Conservation (phyloP, 2,113 vertebrate genomes). For the Amphilophus citrinellus region DNA sequence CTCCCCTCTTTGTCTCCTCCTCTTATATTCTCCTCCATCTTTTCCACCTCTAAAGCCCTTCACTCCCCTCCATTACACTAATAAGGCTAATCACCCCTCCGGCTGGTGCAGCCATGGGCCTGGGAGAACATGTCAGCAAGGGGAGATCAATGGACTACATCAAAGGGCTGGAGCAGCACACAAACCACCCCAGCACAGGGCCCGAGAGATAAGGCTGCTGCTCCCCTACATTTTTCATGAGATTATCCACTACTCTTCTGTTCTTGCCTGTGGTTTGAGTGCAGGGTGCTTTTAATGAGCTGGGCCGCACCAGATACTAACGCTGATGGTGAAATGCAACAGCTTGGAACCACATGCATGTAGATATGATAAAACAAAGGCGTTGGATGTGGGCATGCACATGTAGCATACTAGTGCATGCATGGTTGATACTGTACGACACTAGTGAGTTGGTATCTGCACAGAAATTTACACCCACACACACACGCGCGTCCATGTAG, state of each 20-base stretch:
- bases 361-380: conserved; percentile 40
- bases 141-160: conserved; percentile 80
- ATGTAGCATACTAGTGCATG: conserved; percentile 18
- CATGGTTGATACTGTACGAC: not conserved
- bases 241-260: conserved; percentile 75
- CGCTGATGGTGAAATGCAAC: conserved; percentile 33
- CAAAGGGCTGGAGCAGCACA: conserved; percentile 74
- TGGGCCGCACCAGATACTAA: conserved; percentile 44
- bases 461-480: conserved; percentile 33
- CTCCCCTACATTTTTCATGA: conserved; percentile 82
- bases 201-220: conserved; percentile 73
- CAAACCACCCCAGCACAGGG: conserved; percentile 65
- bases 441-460: conserved; percentile 16
- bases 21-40: conserved; percentile 41
- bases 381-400: not conserved
- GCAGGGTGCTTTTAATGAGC: conserved; percentile 71
- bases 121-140: conserved; percentile 72
- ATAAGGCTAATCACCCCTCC: conserved; percentile 79
- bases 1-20: conserved; percentile 22
- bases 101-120: conserved; percentile 67
- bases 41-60: conserved; percentile 68
- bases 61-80: conserved; percentile 77
- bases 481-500: not conserved
- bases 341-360: conserved; percentile 39
- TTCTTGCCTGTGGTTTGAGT: conserved; percentile 64